Percentiles rank a stretch among this genome's conserved stretches.
phyloP scores from a whole-genome alignment of 2,113 vertebrate species.

The Trogon surrucura region DNA sequence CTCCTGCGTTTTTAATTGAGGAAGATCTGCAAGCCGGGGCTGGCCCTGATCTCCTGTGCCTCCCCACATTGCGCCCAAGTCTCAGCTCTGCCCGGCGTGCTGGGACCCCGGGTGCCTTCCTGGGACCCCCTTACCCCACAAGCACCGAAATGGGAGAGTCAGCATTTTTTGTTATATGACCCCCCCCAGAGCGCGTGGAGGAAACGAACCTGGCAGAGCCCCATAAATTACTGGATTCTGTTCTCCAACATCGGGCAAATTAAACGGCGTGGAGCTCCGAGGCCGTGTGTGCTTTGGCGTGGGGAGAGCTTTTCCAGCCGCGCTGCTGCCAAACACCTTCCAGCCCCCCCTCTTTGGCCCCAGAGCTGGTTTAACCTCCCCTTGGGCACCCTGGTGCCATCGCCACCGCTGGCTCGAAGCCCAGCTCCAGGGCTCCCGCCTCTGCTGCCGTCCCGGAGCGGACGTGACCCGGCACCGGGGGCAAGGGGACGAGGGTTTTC shows the following conservation, averaged over 20 bases:
- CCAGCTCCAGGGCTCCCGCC: fast-evolving
- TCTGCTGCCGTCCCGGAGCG: background rate
- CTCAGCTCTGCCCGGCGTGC: fast-evolving
- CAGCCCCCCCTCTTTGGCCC: background rate
- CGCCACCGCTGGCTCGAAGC: background rate
- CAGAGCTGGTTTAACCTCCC: background rate
- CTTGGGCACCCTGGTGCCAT: fast-evolving
- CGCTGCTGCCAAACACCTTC: conserved; percentile 19
- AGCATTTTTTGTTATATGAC: background rate
- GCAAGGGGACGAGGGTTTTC: fast-evolving
- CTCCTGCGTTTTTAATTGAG: background rate
- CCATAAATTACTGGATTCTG: background rate
- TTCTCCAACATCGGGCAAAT: background rate
- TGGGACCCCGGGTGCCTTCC: fast-evolving
- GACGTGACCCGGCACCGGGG: no score
- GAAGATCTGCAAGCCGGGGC: background rate
- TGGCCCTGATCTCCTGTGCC: background rate
- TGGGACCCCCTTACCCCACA: fast-evolving
- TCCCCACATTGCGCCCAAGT: fast-evolving
- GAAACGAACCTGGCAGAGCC: conserved; percentile 17
- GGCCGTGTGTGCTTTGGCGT: conserved; percentile 54
- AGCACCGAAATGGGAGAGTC: background rate
- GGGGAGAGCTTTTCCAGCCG: conserved; percentile 57
- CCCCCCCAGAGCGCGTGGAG: background rate
- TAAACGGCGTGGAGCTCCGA: background rate